Evolutionary conservation across 2,888 invertebrate genomes (phyloP), one percentile per base, ranked within the genome.

Genomic region (Steromphala cineraria): DNA sequence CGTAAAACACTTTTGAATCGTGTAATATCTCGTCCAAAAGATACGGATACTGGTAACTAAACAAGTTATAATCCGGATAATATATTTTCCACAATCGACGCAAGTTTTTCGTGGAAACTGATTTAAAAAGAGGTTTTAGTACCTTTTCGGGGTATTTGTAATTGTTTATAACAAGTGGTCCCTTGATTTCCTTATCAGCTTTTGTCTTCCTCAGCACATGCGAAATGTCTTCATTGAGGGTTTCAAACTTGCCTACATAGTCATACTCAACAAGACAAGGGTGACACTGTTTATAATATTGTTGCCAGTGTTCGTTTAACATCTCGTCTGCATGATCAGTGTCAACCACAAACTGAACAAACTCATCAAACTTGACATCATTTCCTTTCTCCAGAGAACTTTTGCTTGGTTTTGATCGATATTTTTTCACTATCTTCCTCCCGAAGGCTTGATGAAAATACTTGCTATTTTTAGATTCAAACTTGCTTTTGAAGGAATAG

Each of bases 181-280:
- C 71, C 52, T 81, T 83, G 2, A 89, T 83, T 10, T 78, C 79
- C 0, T 46, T 36, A 3, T 77, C 67, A 4, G 75, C 84, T 2
- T 71, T 31, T 10, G 81, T 24, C 15, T 80, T 75, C 2, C 71
- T 75, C 52, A 86, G 21, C 15, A 84, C 82, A 8, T 82, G 46
- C 5, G 28, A 19, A 1, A 82, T 81, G 76, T 86, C 86, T 5
- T 81, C 80, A 46, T 80, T 80, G 17, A 97, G 94, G 0, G 96
- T 96, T 91, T 97, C 97, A 94, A 97, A 97, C 94, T 97, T 97
- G 90, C 97, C 97, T 85, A 98, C 95, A 90, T 97, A 95, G 90
- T 96, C 96, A 93, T 97, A 98, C 92, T 96, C 96, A 85, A 98
- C 95, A 36, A 95, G 94, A 91, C 98, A 98, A 0, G 98, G 98